Conservation (phyloP, 1,140 invertebrate species). For the Globodera ellingtonae region DNA sequence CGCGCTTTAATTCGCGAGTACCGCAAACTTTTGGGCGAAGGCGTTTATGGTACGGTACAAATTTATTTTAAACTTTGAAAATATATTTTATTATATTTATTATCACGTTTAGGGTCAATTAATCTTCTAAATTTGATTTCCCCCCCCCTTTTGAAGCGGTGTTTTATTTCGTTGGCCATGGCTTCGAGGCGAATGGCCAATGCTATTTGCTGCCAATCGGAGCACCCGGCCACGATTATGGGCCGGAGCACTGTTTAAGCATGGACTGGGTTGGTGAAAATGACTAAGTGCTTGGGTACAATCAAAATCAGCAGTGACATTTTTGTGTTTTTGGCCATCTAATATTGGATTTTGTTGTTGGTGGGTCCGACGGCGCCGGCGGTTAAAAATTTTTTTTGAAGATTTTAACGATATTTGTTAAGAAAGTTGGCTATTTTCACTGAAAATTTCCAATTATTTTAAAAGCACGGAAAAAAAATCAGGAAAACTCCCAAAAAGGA, state of each 20-base stretch:
- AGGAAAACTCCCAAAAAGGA: too few species aligned
- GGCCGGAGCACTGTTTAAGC: slow-evolving; percentile 59
- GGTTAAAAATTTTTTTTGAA: too few species aligned
- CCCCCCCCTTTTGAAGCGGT: slow-evolving; percentile 58
- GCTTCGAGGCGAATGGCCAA: slow-evolving; percentile 67
- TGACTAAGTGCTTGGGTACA: too few species aligned
- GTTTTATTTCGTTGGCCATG: slow-evolving; percentile 69
- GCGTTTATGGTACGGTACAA: slow-evolving; percentile 66
- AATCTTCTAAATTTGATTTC: slow-evolving; percentile 12
- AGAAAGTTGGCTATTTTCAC: too few species aligned
- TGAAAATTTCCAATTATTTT: too few species aligned
- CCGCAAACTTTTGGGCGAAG: slow-evolving; percentile 65
- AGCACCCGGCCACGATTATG: slow-evolving; percentile 65
- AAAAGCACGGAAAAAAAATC: too few species aligned
- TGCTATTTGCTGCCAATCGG: slow-evolving; percentile 68
- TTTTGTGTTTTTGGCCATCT: too few species aligned
- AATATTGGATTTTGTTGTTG: too few species aligned
- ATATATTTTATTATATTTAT: neutral
- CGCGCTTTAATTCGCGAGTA: slow-evolving; percentile 66
- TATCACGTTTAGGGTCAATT: slow-evolving; percentile 9
- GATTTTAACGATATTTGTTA: too few species aligned
- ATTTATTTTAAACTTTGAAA: slow-evolving; percentile 9
- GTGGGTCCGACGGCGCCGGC: too few species aligned
- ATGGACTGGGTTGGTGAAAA: slow-evolving; percentile 64
- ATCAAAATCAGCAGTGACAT: too few species aligned